phyloP scores from a whole-genome alignment of 2,888 invertebrate genomes.

The Lymantria monacha region DNA sequence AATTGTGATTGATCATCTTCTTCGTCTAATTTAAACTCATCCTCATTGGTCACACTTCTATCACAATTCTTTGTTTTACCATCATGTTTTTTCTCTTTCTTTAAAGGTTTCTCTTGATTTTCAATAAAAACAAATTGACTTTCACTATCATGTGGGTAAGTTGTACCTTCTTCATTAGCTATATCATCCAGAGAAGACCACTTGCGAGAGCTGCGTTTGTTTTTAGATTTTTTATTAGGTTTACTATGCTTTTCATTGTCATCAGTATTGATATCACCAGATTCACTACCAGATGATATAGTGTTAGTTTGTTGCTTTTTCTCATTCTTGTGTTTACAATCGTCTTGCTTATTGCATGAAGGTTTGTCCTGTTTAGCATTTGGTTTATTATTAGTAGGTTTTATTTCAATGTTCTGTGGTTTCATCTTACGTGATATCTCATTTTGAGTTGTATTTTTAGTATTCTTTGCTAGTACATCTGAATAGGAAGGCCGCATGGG shows the following conservation, averaged over 20 bases:
- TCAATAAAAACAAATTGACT: slow-evolving; percentile 77
- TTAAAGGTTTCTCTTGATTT: slow-evolving; percentile 64
- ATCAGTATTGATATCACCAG: slow-evolving; percentile 71
- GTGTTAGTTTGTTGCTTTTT: slow-evolving; percentile 59
- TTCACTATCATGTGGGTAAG: slow-evolving; percentile 54
- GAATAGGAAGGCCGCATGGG: slow-evolving; percentile 94
- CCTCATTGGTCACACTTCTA: slow-evolving; percentile 48
- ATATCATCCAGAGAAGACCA: slow-evolving; percentile 84
- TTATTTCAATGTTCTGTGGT: slow-evolving; percentile 69
- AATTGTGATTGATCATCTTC: slow-evolving; percentile 61
- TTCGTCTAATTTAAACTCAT: slow-evolving; percentile 57
- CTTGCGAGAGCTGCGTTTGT: slow-evolving; percentile 74
- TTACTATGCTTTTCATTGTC: slow-evolving; percentile 67
- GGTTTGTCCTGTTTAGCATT: slow-evolving; percentile 66
- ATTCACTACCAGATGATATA: slow-evolving; percentile 76
- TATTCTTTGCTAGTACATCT: slow-evolving; percentile 89
- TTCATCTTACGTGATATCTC: slow-evolving; percentile 74
- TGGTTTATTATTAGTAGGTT: slow-evolving; percentile 58
- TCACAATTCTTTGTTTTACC: slow-evolving; percentile 53
- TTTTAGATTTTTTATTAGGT: slow-evolving; percentile 65
- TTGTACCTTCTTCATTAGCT: slow-evolving; percentile 63
- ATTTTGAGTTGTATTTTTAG: slow-evolving; percentile 70
- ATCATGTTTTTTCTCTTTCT: slow-evolving; percentile 65
- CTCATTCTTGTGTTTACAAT: slow-evolving; percentile 63
- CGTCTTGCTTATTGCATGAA: slow-evolving; percentile 49